These are phyloP conservation scores for Enteromius unitaeniatus DNA, from an alignment of 2,797 vertebrate species.

Conservation along the genomic window DNA sequence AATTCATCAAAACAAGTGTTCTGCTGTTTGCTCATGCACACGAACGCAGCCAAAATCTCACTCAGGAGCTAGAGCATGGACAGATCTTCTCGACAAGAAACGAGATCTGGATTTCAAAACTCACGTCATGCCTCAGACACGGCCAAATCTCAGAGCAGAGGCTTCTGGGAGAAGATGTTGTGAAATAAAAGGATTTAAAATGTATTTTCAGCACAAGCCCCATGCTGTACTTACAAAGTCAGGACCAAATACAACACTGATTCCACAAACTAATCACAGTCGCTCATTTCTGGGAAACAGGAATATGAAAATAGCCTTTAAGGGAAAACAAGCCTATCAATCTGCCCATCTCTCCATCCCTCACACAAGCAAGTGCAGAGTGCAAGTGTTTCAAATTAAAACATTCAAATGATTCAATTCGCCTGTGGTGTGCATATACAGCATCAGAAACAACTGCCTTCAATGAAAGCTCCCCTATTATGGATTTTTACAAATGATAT, in stretches of 20 bases:
- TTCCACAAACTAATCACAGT: not conserved
- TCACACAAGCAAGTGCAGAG: not conserved
- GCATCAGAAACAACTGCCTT: too few species aligned
- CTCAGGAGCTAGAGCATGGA: not conserved
- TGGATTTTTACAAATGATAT: too few species aligned
- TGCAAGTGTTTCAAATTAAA: too few species aligned
- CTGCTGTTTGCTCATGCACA: constrained; percentile 15
- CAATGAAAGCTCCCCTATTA: too few species aligned
- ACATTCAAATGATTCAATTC: too few species aligned
- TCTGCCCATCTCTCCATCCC: too few species aligned
- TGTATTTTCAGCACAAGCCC: not conserved
- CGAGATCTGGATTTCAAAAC: not conserved
- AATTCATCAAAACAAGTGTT: constrained; percentile 3
- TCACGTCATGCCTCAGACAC: not conserved
- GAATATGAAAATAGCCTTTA: not conserved
- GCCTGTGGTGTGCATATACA: too few species aligned
- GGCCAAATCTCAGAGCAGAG: constrained; percentile 13
- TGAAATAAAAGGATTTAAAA: too few species aligned
- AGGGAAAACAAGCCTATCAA: not conserved
- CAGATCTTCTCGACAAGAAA: constrained; percentile 12
- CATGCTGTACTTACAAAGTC: not conserved
- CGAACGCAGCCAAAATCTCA: constrained; percentile 26
- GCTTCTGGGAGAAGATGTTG: constrained; percentile 9
- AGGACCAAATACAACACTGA: not conserved
- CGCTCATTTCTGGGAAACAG: constrained; percentile 22